phyloP scores from a whole-genome alignment of 2,888 invertebrate species.

The Gerris lacustris region DNA sequence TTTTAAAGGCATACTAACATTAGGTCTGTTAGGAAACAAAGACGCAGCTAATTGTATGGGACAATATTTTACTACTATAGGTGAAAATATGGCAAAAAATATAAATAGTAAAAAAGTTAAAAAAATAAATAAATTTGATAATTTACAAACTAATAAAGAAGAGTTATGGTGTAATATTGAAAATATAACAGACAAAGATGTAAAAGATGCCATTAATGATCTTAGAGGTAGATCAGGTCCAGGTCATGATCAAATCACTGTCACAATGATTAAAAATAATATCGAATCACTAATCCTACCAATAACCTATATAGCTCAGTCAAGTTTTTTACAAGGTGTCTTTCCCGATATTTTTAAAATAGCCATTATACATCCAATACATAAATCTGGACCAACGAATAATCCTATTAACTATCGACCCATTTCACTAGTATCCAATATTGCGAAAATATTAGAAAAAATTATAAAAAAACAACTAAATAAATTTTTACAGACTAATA shows the following conservation, averaged over 20 bases:
- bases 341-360: neutral
- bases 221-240: neutral
- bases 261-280: slow-evolving; percentile 3
- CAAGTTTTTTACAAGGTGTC: neutral
- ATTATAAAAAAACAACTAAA: too few relatives aligned
- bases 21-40: too few relatives aligned
- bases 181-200: neutral
- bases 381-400: neutral
- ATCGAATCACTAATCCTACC: neutral
- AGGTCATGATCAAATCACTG: neutral
- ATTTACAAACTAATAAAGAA: neutral
- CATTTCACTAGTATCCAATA: too few relatives aligned
- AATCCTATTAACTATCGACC: neutral
- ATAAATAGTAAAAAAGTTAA: too few relatives aligned
- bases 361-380: neutral
- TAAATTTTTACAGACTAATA: too few relatives aligned
- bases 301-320: neutral
- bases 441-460: too few relatives aligned
- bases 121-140: too few relatives aligned
- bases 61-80: too few relatives aligned
- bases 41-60: too few relatives aligned
- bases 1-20: too few relatives aligned
- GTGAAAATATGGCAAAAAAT: too few relatives aligned
- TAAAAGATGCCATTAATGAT: neutral
- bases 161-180: neutral